Evolutionary conservation across 2,888 invertebrate genomes (phyloP), one percentile per base, ranked within the genome.

Genomic region (Bruchidius siliquastri): DNA sequence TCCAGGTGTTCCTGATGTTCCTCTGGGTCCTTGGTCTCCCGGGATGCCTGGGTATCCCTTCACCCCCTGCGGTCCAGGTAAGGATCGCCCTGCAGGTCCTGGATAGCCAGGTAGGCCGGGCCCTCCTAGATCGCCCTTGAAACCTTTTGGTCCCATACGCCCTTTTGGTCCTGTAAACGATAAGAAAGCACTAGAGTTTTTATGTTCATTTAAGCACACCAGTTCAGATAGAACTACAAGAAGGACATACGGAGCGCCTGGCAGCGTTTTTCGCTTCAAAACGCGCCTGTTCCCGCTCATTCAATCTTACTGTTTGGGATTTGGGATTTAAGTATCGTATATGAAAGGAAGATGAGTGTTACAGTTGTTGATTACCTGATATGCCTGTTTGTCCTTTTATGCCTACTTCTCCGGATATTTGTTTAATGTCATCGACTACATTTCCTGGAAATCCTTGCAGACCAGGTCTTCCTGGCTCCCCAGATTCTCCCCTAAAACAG

Each of bases 21-120:
- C 95, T 67, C 85, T 87, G 0, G 89, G 90, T 20, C 95, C 95
- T 73, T 87, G 85, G 74, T 90, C 88, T 68, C 95, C 95, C 22
- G 88, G 88, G 70, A 90, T 85, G 49, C 95, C 95, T 0, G 88
- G 86, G 77, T 89, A 88, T 4, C 95, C 95, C 84, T 92, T 93
- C 13, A 87, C 83, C 20, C 95, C 95, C 30, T 85, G 79, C 0
- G 87, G 85, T 22, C 93, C 94, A 18, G 75, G 73, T 2, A 83
- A 68, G 74, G 88, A 84, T 10, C 82, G 83, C 68, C 87, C 86
- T 69, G 79, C 78, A 30, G 79, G 76, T 70, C 86, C 87, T 66
- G 86, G 81, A 0, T 82, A 76, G 71, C 94, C 93, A 1, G 85
- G 87, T 21, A 85, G 84, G 70, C 91, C 91, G 21, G 81, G 76